A percentile compares a stretch with the other conserved stretches of the same genome.
Evolutionary conservation across 2,888 invertebrate species (phyloP).

Genomic region (Neoaliturus tenellus): DNA sequence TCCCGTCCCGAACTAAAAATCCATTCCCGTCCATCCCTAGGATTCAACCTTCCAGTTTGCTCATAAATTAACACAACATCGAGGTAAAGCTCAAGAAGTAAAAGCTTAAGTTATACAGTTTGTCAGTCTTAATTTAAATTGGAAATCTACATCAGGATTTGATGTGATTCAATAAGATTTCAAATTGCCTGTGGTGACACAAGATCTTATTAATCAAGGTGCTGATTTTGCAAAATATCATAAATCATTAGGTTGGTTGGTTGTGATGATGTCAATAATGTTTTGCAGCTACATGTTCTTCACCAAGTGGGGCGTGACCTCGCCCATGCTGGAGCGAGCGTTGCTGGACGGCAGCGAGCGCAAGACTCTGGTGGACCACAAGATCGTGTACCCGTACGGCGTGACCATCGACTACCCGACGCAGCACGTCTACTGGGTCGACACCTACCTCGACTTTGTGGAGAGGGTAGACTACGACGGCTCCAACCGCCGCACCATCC

Average conservation of each 20-base stretch:
- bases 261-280: too few relatives aligned
- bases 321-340: conserved; percentile 80
- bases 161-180: background rate
- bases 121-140: too few relatives aligned
- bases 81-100: too few relatives aligned
- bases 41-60: too few relatives aligned
- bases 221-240: too few relatives aligned
- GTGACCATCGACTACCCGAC: conserved; percentile 84
- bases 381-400: conserved; percentile 87
- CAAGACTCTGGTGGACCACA: conserved; percentile 77
- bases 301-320: conserved; percentile 82
- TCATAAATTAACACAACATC: too few relatives aligned
- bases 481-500: conserved; percentile 78
- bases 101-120: too few relatives aligned
- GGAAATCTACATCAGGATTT: background rate
- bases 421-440: conserved; percentile 86
- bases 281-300: conserved; percentile 82
- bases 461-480: conserved; percentile 89
- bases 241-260: too few relatives aligned
- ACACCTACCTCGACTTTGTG: conserved; percentile 86
- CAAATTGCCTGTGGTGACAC: too few relatives aligned
- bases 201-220: too few relatives aligned
- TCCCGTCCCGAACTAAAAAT: too few relatives aligned
- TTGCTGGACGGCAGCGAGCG: conserved; percentile 79
- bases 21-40: too few relatives aligned